Evolutionary conservation across 2,888 invertebrate genomes (phyloP).

Genomic region (Deilephila porcellus): DNA sequence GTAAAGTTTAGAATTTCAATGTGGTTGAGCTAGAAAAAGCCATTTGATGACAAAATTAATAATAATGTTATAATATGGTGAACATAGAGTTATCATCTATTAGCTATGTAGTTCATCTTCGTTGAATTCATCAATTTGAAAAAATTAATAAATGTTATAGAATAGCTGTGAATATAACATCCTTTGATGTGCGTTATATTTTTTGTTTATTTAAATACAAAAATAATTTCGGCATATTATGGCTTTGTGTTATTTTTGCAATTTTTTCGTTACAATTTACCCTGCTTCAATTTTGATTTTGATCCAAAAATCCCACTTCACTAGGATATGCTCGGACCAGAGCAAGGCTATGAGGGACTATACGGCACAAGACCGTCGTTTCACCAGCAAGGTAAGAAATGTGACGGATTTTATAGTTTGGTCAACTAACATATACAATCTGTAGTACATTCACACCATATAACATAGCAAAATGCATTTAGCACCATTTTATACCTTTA

Average conservation of each 20-base stretch:
- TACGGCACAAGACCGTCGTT: conserved; percentile 96
- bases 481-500: conserved; percentile 10
- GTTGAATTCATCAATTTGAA: background rate
- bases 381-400: conserved; percentile 92
- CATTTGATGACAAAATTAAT: background rate
- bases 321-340: conserved; percentile 96
- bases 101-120: background rate
- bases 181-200: background rate
- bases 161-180: background rate
- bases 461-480: conserved; percentile 21
- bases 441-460: conserved; percentile 35
- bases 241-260: conserved; percentile 44
- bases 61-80: background rate
- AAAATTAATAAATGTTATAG: background rate
- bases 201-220: background rate
- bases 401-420: conserved; percentile 49
- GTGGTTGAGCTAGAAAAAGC: background rate
- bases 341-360: conserved; percentile 96
- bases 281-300: conserved; percentile 55
- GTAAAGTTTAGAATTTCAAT: background rate
- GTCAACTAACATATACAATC: conserved; percentile 57
- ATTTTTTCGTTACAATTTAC: conserved; percentile 46
- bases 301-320: conserved; percentile 63
- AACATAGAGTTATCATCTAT: background rate
- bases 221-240: conserved; percentile 13